Evolutionary conservation across 2,797 vertebrate species (phyloP).

Genomic region (Gymnopithys bicolor): DNA sequence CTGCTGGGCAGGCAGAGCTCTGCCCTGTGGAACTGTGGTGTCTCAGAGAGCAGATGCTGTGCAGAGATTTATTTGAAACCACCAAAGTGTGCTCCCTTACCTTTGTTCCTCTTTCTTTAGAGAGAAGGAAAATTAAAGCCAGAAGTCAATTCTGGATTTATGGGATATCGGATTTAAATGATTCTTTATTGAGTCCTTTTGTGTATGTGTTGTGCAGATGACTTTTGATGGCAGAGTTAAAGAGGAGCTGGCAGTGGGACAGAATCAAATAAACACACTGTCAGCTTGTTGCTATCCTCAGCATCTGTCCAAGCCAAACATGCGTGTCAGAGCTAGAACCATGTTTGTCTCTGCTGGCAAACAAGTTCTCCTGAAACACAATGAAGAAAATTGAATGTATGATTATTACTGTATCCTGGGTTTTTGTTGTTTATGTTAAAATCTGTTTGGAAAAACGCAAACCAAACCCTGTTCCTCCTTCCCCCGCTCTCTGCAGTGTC

Average conservation of each 20-base stretch:
- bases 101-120: neutral
- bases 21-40: neutral
- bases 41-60: neutral
- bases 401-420: neutral
- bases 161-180: neutral
- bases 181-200: neutral
- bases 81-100: neutral
- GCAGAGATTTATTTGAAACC: neutral
- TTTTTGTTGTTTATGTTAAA: neutral
- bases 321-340: neutral
- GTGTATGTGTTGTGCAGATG: neutral
- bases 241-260: neutral
- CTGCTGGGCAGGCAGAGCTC: neutral
- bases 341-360: neutral
- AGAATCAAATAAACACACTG: neutral
- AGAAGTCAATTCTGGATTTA: neutral
- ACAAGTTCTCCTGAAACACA: neutral
- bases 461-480: neutral
- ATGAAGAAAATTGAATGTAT: neutral
- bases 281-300: neutral
- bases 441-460: neutral
- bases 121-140: neutral
- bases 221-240: neutral
- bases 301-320: neutral
- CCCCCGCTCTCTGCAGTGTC: conserved; percentile 78